Conservation (phyloP, 2,888 invertebrate genomes). For the Mimachlamys varia region DNA sequence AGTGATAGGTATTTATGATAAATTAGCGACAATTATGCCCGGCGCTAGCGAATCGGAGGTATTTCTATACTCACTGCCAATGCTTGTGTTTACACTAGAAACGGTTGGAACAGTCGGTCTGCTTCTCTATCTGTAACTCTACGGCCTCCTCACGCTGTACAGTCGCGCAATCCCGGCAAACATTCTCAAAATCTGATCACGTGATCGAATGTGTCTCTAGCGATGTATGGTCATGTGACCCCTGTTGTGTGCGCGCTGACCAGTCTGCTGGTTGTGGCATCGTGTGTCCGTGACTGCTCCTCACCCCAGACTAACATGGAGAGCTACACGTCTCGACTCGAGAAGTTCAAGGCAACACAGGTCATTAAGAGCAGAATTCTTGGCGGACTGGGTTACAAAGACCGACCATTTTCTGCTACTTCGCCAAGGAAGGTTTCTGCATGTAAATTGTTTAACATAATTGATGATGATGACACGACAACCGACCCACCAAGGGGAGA, state of each 20-base stretch:
- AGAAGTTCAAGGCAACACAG: conserved; percentile 25
- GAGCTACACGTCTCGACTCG: neutral
- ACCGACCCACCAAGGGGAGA: conserved; percentile 24
- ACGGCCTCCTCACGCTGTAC: conserved; percentile 3
- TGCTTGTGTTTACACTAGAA: conserved; percentile 22
- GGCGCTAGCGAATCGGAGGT: conserved; percentile 31
- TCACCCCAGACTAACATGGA: neutral
- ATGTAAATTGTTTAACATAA: neutral
- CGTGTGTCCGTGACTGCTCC: conserved; percentile 11
- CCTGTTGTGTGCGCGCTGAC: neutral
- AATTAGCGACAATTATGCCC: conserved; percentile 32
- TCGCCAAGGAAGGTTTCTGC: neutral
- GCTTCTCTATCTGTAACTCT: neutral
- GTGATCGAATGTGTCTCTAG: conserved; percentile 3
- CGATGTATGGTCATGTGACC: conserved; percentile 21
- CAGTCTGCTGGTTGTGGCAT: neutral
- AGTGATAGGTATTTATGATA: conserved; percentile 34
- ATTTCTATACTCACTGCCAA: conserved; percentile 21
- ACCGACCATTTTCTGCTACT: conserved; percentile 39
- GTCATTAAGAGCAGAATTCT: conserved; percentile 39
- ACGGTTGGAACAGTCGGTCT: neutral
- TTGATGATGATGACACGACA: neutral
- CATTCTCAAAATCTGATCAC: neutral
- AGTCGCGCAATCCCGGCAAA: neutral
- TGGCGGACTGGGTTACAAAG: conserved; percentile 36